phyloP scores from a whole-genome alignment of 2,113 vertebrate species.

The Oreochromis tanganicae region DNA sequence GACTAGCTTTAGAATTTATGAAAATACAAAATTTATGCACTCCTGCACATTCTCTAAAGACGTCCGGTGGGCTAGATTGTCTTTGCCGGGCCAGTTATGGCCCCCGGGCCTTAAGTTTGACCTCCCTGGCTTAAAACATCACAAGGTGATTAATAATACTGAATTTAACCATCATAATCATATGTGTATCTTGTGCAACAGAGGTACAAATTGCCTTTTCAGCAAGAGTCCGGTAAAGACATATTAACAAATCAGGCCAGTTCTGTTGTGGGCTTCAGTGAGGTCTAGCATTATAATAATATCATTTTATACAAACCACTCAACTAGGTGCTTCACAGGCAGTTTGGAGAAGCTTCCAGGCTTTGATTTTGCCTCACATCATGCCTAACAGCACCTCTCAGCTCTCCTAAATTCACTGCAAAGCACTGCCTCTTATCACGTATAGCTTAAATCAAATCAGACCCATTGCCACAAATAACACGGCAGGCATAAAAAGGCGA shows the following conservation, averaged over 20 bases:
- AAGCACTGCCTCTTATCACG: constrained; percentile 41
- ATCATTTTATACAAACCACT: constrained; percentile 45
- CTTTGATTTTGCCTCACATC: constrained; percentile 37
- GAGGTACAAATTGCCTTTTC: neutral
- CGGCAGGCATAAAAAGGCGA: constrained; percentile 4
- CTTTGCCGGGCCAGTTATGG: neutral
- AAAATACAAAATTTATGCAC: neutral
- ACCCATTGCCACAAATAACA: constrained; percentile 40
- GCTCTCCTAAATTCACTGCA: constrained; percentile 37
- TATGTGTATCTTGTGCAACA: neutral
- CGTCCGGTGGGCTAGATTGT: neutral
- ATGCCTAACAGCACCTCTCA: constrained; percentile 44
- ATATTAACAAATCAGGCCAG: constrained; percentile 24
- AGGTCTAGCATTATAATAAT: constrained; percentile 46
- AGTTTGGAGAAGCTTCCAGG: constrained; percentile 45
- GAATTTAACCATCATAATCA: neutral
- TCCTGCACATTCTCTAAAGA: neutral
- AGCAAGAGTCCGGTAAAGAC: constrained; percentile 14
- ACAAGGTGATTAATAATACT: neutral
- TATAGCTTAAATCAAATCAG: constrained; percentile 42
- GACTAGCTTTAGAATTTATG: neutral
- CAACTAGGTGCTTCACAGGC: constrained; percentile 30
- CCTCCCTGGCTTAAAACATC: neutral
- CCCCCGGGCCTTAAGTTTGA: neutral
- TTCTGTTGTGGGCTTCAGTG: constrained; percentile 4